Evolutionary conservation across 2,888 invertebrate species (phyloP).

Genomic region (Steromphala cineraria): DNA sequence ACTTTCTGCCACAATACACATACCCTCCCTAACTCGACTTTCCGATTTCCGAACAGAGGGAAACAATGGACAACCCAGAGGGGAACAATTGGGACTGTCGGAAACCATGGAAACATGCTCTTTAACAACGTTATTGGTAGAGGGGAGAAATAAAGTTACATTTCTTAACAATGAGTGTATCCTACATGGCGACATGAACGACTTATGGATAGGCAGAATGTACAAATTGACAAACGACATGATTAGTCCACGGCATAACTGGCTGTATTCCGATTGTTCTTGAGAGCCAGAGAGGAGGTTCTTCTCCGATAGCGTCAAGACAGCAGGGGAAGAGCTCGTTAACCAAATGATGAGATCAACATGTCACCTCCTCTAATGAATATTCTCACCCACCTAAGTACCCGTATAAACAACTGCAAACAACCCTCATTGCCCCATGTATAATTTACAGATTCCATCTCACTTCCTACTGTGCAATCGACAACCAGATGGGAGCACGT

Average conservation of each 20-base stretch:
- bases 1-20: background rate
- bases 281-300: background rate
- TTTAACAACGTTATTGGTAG: background rate
- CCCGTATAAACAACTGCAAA: background rate
- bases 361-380: background rate
- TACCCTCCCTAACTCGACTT: background rate
- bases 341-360: background rate
- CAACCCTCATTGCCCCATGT: background rate
- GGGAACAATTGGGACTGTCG: background rate
- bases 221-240: conserved; percentile 10
- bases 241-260: background rate
- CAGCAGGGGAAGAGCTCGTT: background rate
- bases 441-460: background rate
- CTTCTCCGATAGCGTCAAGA: background rate
- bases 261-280: background rate
- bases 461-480: too few relatives aligned
- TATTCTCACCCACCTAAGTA: background rate
- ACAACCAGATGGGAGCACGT: too few relatives aligned
- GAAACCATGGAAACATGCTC: background rate
- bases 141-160: conserved; percentile 1
- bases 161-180: background rate
- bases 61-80: background rate
- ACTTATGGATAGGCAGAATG: background rate
- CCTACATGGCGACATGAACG: background rate
- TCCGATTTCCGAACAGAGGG: background rate